Conservation (phyloP, 1,140 invertebrate species). For the Paralvinella palmiformis region DNA sequence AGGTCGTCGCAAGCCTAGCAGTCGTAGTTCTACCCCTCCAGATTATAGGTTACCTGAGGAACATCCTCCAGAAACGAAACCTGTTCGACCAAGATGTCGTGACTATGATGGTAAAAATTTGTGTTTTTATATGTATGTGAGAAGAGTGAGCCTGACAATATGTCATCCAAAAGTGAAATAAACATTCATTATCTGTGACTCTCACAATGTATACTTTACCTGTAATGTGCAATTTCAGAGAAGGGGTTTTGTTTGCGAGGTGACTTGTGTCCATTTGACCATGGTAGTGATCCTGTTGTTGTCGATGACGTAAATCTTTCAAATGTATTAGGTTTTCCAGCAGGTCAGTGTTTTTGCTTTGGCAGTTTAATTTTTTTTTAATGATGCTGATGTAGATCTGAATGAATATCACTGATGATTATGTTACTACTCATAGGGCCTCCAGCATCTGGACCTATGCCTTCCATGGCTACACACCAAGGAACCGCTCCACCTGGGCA, state of each 20-base stretch:
- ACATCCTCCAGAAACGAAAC: constrained; percentile 11
- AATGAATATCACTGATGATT: too few relatives aligned
- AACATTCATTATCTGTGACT: not conserved
- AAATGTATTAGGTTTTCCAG: constrained; percentile 3
- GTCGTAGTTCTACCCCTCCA: constrained; percentile 37
- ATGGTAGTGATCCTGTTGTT: constrained; percentile 88
- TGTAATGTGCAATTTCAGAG: constrained; percentile 55
- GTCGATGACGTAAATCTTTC: constrained; percentile 68
- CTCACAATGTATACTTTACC: constrained; percentile 8
- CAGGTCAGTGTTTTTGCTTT: not conserved
- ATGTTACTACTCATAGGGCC: not conserved
- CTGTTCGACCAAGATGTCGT: constrained; percentile 42
- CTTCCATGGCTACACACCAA: not conserved
- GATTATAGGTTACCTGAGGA: constrained; percentile 6
- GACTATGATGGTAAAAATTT: constrained; percentile 53
- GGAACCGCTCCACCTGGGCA: constrained; percentile 35
- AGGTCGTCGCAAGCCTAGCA: constrained; percentile 23
- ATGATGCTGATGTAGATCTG: too few relatives aligned
- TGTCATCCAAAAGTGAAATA: too few relatives aligned
- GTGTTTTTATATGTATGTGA: not conserved
- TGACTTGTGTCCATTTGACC: constrained; percentile 90
- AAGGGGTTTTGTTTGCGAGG: constrained; percentile 93
- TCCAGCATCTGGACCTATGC: not conserved
- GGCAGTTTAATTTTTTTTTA: too few relatives aligned
- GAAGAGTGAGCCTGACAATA: too few relatives aligned